Evolutionary conservation across 1,140 invertebrate genomes (phyloP).

Genomic region (Danaus melanippus): DNA sequence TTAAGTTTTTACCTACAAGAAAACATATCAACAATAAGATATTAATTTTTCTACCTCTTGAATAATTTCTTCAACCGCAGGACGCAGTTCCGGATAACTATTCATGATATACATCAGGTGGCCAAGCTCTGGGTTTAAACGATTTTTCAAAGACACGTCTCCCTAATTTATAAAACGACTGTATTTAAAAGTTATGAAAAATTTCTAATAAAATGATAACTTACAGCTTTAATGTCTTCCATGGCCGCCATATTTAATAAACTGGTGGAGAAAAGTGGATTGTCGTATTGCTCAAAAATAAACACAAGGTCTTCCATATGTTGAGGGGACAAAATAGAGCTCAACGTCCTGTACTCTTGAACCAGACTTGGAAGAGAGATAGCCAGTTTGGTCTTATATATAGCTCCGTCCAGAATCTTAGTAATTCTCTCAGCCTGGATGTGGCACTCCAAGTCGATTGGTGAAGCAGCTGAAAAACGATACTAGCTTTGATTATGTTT

Average conservation of each 20-base stretch:
- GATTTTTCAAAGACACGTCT: slow-evolving; percentile 51
- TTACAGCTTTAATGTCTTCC: slow-evolving; percentile 55
- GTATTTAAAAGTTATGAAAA: too few species aligned
- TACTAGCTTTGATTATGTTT: background rate
- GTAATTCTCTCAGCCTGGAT: slow-evolving; percentile 66
- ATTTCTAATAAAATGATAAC: slow-evolving; percentile 16
- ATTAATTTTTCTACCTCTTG: slow-evolving; percentile 30
- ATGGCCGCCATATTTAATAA: slow-evolving; percentile 51
- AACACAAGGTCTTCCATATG: slow-evolving; percentile 59
- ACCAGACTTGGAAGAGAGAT: slow-evolving; percentile 53
- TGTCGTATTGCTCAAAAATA: slow-evolving; percentile 64
- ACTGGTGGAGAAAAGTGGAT: slow-evolving; percentile 51
- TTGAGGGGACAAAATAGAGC: slow-evolving; percentile 32
- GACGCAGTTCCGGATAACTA: slow-evolving; percentile 46
- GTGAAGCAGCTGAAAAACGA: slow-evolving; percentile 43
- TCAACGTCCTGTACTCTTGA: slow-evolving; percentile 48
- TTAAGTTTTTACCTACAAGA: too few species aligned
- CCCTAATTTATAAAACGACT: slow-evolving; percentile 31
- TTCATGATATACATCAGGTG: slow-evolving; percentile 61
- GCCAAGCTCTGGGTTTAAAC: slow-evolving; percentile 57
- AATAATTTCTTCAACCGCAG: slow-evolving; percentile 48
- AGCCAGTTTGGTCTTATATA: slow-evolving; percentile 59
- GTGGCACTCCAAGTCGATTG: slow-evolving; percentile 63
- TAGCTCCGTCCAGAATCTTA: slow-evolving; percentile 57
- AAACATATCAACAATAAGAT: background rate